Evolutionary conservation across 2,113 vertebrate species (phyloP).

Genomic region (Megaleporinus macrocephalus): DNA sequence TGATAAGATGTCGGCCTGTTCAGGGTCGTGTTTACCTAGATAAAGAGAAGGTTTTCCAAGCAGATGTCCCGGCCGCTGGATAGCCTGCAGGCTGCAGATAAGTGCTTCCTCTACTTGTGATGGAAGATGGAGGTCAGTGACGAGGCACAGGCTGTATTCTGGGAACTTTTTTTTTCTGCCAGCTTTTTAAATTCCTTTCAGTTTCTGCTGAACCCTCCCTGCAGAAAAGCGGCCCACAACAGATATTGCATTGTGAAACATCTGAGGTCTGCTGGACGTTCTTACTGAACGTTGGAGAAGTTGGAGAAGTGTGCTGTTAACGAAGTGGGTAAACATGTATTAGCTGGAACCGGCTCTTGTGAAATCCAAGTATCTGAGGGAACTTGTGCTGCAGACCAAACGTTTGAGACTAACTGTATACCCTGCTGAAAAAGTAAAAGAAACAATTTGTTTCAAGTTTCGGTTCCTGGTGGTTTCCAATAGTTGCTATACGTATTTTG

Average conservation of each 20-base stretch:
- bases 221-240: neutral
- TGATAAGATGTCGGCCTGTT: slow-evolving; percentile 26
- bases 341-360: neutral
- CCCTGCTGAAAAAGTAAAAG: no score
- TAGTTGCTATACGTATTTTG: no score
- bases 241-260: neutral
- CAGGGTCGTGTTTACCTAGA: slow-evolving; percentile 64
- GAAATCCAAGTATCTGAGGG: slow-evolving; percentile 5
- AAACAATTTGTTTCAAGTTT: no score
- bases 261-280: neutral
- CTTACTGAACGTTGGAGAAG: no score
- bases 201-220: neutral
- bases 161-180: slow-evolving; percentile 42
- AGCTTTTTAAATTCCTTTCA: slow-evolving; percentile 14
- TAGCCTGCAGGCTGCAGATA: slow-evolving; percentile 56
- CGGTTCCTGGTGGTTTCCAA: no score
- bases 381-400: no score
- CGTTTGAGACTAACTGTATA: no score
- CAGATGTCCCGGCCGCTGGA: slow-evolving; percentile 63
- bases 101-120: slow-evolving; percentile 58
- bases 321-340: no score
- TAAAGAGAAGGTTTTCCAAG: slow-evolving; percentile 61
- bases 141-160: slow-evolving; percentile 30
- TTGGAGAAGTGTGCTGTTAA: no score
- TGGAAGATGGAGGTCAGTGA: slow-evolving; percentile 56